Conservation (phyloP, 2,797 vertebrate species). For the Hemibagrus guttatus region DNA sequence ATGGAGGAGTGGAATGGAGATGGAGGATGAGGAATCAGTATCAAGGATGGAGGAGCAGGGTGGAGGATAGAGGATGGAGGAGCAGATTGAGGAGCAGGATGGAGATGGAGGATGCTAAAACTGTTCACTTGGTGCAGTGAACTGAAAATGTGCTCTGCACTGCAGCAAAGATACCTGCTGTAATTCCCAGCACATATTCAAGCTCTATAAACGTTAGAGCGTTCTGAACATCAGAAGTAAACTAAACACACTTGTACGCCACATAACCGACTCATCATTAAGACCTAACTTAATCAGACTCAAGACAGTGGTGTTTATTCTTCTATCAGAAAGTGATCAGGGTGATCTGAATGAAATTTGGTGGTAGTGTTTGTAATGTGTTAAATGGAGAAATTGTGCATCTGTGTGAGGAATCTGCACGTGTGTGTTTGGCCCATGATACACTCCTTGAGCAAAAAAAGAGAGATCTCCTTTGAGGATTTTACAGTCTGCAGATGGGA, state of each 20-base stretch:
- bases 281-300: not conserved
- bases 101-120: not conserved
- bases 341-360: not conserved
- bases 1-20: too few relatives aligned
- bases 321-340: not conserved
- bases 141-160: constrained; percentile 64
- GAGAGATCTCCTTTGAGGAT: too few relatives aligned
- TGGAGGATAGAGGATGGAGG: too few relatives aligned
- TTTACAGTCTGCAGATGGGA: not conserved
- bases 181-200: constrained; percentile 68
- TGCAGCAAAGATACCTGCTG: constrained; percentile 75
- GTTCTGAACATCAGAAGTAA: constrained; percentile 66
- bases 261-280: not conserved
- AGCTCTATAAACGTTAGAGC: constrained; percentile 69
- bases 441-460: not conserved
- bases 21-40: too few relatives aligned
- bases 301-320: not conserved
- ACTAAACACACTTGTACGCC: not conserved
- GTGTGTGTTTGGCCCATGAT: not conserved
- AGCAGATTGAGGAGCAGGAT: not conserved
- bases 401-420: too few relatives aligned
- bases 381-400: too few relatives aligned
- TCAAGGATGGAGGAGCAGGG: too few relatives aligned
- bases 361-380: not conserved
- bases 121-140: constrained; percentile 76